These are phyloP conservation scores for Acromyrmex heyeri DNA, from an alignment of 1,140 invertebrate genomes.

Conservation along the genomic window DNA sequence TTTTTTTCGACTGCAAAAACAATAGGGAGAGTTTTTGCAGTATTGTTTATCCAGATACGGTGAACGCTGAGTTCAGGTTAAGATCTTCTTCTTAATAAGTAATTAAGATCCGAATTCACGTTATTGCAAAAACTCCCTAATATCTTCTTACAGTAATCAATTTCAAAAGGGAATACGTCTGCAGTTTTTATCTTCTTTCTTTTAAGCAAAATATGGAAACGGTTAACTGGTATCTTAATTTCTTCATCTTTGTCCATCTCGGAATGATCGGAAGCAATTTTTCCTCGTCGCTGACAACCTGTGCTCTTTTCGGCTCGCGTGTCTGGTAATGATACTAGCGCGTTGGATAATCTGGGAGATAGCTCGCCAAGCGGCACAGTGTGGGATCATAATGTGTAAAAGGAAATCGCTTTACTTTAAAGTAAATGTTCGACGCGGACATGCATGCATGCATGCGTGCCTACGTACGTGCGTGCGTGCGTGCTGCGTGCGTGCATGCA, in stretches of 20 bases:
- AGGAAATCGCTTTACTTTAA: slow-evolving; percentile 83
- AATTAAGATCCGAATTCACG: too few relatives aligned
- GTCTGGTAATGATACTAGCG: slow-evolving; percentile 71
- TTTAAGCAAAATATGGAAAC: slow-evolving; percentile 26
- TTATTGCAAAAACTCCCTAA: too few relatives aligned
- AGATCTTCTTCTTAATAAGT: too few relatives aligned
- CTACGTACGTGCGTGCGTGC: slow-evolving; percentile 70
- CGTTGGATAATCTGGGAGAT: slow-evolving; percentile 73
- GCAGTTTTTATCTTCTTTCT: not conserved
- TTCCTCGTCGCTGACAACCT: slow-evolving; percentile 52
- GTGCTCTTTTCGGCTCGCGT: slow-evolving; percentile 66
- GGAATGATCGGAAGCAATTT: slow-evolving; percentile 64
- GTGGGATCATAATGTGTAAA: slow-evolving; percentile 82
- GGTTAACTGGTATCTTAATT: slow-evolving; percentile 26
- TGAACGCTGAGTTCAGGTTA: too few relatives aligned
- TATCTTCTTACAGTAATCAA: not conserved
- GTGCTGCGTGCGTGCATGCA: slow-evolving; percentile 52
- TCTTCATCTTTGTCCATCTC: slow-evolving; percentile 45
- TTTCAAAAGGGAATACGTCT: not conserved
- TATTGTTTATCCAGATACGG: too few relatives aligned
- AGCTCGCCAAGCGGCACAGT: slow-evolving; percentile 62
- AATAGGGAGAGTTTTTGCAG: too few relatives aligned
- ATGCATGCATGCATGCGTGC: slow-evolving; percentile 57
- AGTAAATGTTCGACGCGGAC: slow-evolving; percentile 77
- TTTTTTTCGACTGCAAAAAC: too few relatives aligned